These are phyloP conservation scores for Lasioglossum albipes DNA, from an alignment of 1,140 invertebrate species.

Conservation along the genomic window DNA sequence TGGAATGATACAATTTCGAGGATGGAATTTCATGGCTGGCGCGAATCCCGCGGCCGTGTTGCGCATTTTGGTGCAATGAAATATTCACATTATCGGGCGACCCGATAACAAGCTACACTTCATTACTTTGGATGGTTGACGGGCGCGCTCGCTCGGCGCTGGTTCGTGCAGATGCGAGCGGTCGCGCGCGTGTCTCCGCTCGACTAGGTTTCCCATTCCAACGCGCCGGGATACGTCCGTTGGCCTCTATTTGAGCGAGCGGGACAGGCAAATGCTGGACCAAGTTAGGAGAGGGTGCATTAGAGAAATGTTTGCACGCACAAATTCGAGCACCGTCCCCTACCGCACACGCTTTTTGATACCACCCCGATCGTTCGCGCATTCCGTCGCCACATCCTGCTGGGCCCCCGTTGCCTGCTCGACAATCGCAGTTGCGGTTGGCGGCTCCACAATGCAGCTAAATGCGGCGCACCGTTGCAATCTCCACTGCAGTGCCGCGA, in stretches of 20 bases:
- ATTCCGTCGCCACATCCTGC: slow-evolving; percentile 37
- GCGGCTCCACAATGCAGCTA: slow-evolving; percentile 61
- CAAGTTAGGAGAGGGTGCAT: slow-evolving; percentile 38
- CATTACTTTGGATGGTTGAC: slow-evolving; percentile 55
- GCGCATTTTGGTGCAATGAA: slow-evolving; percentile 56
- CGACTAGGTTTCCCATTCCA: slow-evolving; percentile 2
- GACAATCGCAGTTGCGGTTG: slow-evolving; percentile 63
- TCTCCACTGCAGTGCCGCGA: slow-evolving; percentile 11
- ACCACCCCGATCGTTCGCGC: slow-evolving; percentile 40
- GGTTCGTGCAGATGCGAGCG: neutral
- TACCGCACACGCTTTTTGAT: slow-evolving; percentile 49
- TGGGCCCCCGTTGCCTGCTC: slow-evolving; percentile 4
- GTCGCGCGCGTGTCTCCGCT: slow-evolving; percentile 14
- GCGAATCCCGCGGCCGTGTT: neutral
- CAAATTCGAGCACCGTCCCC: slow-evolving; percentile 50
- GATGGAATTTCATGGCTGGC: slow-evolving; percentile 33
- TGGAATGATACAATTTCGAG: slow-evolving; percentile 55
- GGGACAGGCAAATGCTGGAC: neutral
- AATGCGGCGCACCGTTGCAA: slow-evolving; percentile 49
- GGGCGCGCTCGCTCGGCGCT: slow-evolving; percentile 1
- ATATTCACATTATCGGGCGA: slow-evolving; percentile 63
- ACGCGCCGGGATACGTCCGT: neutral
- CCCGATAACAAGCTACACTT: slow-evolving; percentile 54
- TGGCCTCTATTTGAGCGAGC: neutral
- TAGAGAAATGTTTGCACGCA: slow-evolving; percentile 60